phyloP scores from a whole-genome alignment of 2,113 vertebrate species.

The Macheiramphus alcinus region DNA sequence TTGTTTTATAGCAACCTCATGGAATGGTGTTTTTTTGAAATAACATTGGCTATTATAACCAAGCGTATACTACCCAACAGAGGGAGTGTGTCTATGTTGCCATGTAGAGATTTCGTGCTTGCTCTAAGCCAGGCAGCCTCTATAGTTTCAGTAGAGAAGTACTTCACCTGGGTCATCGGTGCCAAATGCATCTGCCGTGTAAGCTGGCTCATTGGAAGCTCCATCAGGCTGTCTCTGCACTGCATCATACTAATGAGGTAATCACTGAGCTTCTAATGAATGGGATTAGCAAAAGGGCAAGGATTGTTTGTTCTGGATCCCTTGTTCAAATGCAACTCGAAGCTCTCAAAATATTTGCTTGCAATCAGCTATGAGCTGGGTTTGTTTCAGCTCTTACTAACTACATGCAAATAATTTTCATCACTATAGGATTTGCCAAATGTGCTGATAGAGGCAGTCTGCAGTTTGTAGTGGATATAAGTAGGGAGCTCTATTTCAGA shows the following conservation, averaged over 20 bases:
- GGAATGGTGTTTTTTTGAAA: neutral
- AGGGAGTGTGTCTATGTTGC: neutral
- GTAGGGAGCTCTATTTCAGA: neutral
- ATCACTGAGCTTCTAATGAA: conserved; percentile 41
- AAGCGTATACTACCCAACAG: neutral
- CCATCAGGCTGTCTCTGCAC: neutral
- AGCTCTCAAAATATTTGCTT: conserved; percentile 40
- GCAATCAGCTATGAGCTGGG: neutral
- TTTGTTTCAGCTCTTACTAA: neutral
- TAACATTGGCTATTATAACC: neutral
- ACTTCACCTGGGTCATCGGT: neutral
- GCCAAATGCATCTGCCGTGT: neutral
- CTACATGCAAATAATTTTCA: neutral
- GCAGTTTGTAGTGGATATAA: neutral
- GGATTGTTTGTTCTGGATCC: conserved; percentile 26
- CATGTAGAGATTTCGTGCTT: neutral
- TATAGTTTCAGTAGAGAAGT: neutral
- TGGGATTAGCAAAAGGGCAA: conserved; percentile 9
- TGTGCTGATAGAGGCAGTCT: neutral
- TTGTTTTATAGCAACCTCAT: neutral
- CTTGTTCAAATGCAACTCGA: neutral
- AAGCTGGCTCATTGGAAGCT: neutral
- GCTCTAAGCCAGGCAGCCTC: neutral
- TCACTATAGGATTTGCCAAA: neutral
- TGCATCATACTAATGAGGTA: conserved; percentile 29